Conservation (phyloP, 2,113 vertebrate species). For the Notarius quadriscutis region DNA sequence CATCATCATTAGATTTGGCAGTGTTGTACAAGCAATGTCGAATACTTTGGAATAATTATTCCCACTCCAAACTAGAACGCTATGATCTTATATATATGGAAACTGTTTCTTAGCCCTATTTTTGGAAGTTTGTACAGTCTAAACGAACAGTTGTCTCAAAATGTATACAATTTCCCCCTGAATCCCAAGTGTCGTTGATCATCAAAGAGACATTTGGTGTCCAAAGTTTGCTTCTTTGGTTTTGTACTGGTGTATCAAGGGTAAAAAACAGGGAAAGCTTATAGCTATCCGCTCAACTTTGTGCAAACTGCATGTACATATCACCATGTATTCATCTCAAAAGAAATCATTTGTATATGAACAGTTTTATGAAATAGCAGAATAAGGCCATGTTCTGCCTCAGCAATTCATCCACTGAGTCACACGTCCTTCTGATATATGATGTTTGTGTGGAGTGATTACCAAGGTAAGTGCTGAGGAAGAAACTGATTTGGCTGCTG, state of each 20-base stretch:
- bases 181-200: neutral
- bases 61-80: neutral
- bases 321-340: neutral
- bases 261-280: neutral
- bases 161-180: neutral
- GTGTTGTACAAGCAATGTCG: neutral
- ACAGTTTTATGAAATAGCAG: neutral
- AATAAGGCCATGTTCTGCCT: neutral
- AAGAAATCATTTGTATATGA: neutral
- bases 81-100: neutral
- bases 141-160: neutral
- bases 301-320: neutral
- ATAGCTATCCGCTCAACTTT: neutral
- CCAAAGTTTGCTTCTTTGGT: neutral
- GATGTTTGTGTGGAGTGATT: neutral
- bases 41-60: neutral
- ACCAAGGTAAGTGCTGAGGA: neutral
- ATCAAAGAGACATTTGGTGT: neutral
- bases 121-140: neutral
- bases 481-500: neutral
- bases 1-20: neutral
- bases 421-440: neutral
- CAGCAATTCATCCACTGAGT: neutral
- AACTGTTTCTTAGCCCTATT: neutral
- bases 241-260: neutral